phyloP scores from a whole-genome alignment of 1,140 invertebrate species.

The Leptoteleia sp. region DNA sequence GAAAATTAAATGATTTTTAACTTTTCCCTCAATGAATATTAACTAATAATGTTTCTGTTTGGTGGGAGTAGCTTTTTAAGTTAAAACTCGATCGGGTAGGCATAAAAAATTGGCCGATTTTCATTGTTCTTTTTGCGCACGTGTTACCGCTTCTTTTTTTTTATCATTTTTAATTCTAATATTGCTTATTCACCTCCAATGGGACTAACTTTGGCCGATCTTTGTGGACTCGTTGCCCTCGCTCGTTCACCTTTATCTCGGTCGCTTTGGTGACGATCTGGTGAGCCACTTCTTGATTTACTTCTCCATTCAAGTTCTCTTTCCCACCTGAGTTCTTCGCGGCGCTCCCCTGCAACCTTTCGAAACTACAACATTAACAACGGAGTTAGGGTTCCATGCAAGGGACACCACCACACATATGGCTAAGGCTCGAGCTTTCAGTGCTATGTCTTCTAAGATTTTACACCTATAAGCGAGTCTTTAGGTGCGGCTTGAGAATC shows the following conservation, averaged over 20 bases:
- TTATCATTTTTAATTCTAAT: no score
- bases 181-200: conserved; percentile 55
- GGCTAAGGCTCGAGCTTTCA: conserved; percentile 59
- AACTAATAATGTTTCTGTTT: no score
- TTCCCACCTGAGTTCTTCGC: conserved; percentile 80
- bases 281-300: conserved; percentile 78
- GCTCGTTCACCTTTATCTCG: conserved; percentile 59
- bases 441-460: conserved; percentile 57
- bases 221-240: conserved; percentile 75
- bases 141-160: no score
- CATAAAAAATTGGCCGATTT: no score
- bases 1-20: no score
- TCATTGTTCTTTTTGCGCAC: neutral
- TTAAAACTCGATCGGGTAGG: no score
- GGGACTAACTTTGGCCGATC: conserved; percentile 59
- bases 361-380: conserved; percentile 81
- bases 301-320: conserved; percentile 80
- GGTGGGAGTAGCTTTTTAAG: no score
- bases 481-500: conserved; percentile 50
- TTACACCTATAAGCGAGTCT: conserved; percentile 59
- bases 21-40: no score
- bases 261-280: conserved; percentile 74
- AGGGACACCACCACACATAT: conserved; percentile 76
- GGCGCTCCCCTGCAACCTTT: conserved; percentile 82
- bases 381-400: conserved; percentile 75